Conservation (phyloP, 2,113 vertebrate species). For the Crotalus helleri region DNA sequence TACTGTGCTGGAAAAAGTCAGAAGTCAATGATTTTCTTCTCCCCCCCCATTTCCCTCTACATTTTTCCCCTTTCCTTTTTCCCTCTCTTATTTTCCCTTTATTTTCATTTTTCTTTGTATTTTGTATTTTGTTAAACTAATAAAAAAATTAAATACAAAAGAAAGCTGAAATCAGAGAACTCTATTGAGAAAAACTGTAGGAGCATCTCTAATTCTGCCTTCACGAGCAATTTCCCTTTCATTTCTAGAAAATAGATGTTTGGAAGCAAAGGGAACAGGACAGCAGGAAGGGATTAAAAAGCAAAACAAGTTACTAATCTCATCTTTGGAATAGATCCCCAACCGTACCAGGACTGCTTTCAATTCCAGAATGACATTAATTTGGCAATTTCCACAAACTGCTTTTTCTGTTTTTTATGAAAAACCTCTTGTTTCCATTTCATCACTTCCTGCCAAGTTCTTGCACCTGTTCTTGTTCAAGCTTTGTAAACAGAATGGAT, state of each 20-base stretch:
- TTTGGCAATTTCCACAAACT: neutral
- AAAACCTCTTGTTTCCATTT: neutral
- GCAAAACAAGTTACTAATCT: neutral
- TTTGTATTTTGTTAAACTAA: neutral
- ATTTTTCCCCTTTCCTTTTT: neutral
- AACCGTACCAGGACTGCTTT: neutral
- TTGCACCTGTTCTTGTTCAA: slow-evolving; percentile 1
- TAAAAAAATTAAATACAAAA: neutral
- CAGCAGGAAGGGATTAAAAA: neutral
- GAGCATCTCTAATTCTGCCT: neutral
- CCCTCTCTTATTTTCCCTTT: neutral
- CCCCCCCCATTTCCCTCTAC: neutral
- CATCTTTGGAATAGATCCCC: neutral
- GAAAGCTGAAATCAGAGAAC: neutral
- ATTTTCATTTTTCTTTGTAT: neutral
- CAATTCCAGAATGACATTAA: neutral
- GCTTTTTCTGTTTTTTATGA: neutral
- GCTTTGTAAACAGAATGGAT: neutral
- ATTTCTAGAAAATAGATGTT: neutral
- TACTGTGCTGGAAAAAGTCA: neutral
- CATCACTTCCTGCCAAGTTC: neutral
- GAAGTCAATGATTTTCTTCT: neutral
- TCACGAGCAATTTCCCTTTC: neutral
- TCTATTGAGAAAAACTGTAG: neutral
- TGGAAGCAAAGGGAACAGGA: neutral